Evolutionary conservation across 1,140 invertebrate species (phyloP), one percentile per base, ranked within the genome.

Genomic region (Tigriopus japonicus): DNA sequence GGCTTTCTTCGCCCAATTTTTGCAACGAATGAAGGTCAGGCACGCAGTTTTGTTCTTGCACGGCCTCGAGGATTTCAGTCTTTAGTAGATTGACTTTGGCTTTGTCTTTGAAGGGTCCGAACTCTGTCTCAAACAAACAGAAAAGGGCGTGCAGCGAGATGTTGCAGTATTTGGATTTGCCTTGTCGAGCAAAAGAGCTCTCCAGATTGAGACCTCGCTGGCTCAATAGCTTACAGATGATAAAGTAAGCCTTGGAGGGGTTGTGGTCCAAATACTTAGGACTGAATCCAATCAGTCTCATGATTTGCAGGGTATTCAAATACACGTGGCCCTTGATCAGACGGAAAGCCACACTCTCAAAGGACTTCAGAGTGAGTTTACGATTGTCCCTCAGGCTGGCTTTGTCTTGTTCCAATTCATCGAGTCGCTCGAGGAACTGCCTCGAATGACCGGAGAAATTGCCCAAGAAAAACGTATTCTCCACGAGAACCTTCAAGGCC

Each of bases 161-260:
- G 49, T 52, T 41, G 17, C 19, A 23, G 28, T 61, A 61, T 42
- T 61, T 61, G 19, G 17, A 56, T 12, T 61, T 19, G 45, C 59
- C 43, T 54, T 61, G 59, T 17, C 23, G 10, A n/a, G 53, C 23
- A 19, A 61, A 61, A 23, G 49, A 61, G 3, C 14, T 14, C 13
- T 56, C 35, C 5, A 61, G 17, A 35, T 61, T 61, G 14, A 61
- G 13, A 15, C 59, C 59, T 14, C 52, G 21, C 42, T 42, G 24
- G 10, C 21, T 19, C 28, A 58, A 15, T 10, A 58, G 28, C 28
- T 42, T 58, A 6, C 13, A 35, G 13, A 58, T 40, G 40, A 43
- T 15, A 17, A 58, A 43, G 55, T 58, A 58, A 15, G 55, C 24
- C 21, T 58, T 58, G 40, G 55, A 58, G n/a, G 55, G 55, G n/a